Evolutionary conservation across 1,140 invertebrate species (phyloP).

Genomic region (Drosophila eugracilis): DNA sequence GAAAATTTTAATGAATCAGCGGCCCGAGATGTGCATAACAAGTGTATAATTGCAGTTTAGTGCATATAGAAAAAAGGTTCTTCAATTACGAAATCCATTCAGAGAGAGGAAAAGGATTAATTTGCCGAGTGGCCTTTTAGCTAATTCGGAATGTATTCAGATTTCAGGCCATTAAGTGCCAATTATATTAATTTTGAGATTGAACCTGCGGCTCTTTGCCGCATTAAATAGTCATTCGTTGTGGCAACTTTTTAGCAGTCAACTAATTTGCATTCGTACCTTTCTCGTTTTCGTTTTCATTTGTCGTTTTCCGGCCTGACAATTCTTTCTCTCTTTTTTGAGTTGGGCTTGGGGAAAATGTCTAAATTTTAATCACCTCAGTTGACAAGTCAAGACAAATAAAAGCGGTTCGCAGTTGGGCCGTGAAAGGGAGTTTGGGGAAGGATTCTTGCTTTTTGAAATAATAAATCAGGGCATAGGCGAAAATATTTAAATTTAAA

Average conservation of each 20-base stretch:
- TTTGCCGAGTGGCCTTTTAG: constrained; percentile 13
- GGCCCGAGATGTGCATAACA: constrained; percentile 11
- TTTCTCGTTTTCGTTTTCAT: constrained; percentile 16
- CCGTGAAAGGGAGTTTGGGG: constrained; percentile 55
- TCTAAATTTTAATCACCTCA: constrained; percentile 77
- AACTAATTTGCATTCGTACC: constrained; percentile 44
- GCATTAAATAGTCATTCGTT: constrained; percentile 32
- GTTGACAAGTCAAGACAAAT: constrained; percentile 77
- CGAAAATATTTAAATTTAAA: constrained; percentile 83
- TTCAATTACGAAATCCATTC: constrained; percentile 28
- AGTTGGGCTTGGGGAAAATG: constrained; percentile 25
- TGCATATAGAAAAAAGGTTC: constrained; percentile 28
- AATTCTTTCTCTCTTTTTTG: constrained; percentile 40
- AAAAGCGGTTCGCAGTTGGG: constrained; percentile 63
- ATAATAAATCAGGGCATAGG: constrained; percentile 80
- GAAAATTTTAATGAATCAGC: constrained; percentile 12
- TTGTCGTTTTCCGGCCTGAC: constrained; percentile 10
- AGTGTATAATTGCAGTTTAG: constrained; percentile 37
- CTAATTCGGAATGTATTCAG: constrained; percentile 42
- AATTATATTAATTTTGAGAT: constrained; percentile 29
- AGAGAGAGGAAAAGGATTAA: constrained; percentile 15
- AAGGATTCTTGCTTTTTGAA: constrained; percentile 15
- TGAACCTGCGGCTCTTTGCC: constrained; percentile 12
- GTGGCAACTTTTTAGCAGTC: constrained; percentile 15
- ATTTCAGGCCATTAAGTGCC: constrained; percentile 38